These are phyloP conservation scores for Oxycera nigricornis DNA, from an alignment of 2,888 invertebrate genomes.

Conservation along the genomic window DNA sequence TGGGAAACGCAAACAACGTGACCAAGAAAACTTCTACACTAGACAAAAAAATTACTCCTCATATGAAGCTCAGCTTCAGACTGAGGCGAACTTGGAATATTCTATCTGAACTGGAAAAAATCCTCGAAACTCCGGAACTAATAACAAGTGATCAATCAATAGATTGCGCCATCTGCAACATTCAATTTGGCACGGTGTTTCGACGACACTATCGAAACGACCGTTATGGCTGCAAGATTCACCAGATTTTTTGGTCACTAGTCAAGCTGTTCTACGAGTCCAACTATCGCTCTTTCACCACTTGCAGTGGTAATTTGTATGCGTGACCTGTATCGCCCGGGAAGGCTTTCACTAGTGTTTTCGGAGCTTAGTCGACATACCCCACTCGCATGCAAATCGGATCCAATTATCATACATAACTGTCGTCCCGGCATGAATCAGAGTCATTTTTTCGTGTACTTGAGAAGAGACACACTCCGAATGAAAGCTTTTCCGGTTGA, in stretches of 20 bases:
- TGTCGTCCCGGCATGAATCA: background rate
- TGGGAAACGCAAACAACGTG: background rate
- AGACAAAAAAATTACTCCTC: constrained; percentile 6
- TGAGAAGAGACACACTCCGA: background rate
- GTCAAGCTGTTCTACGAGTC: background rate
- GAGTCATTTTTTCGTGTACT: background rate
- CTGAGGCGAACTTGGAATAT: background rate
- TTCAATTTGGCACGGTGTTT: background rate
- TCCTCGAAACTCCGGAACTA: background rate
- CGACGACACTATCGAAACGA: background rate
- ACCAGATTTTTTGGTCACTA: background rate
- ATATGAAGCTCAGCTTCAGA: background rate
- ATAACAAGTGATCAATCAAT: constrained; percentile 31
- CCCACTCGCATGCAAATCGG: background rate
- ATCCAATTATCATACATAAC: background rate
- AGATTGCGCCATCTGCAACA: constrained; percentile 20
- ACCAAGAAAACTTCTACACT: background rate
- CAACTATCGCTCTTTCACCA: background rate
- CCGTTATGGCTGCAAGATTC: background rate
- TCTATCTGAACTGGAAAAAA: background rate
- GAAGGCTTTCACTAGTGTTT: constrained; percentile 26
- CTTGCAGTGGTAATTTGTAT: background rate
- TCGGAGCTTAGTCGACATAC: background rate
- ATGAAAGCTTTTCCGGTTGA: background rate
- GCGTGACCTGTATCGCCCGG: constrained; percentile 17